Conservation (phyloP, 1,140 invertebrate genomes). For the Zaprionus gabonicus region DNA sequence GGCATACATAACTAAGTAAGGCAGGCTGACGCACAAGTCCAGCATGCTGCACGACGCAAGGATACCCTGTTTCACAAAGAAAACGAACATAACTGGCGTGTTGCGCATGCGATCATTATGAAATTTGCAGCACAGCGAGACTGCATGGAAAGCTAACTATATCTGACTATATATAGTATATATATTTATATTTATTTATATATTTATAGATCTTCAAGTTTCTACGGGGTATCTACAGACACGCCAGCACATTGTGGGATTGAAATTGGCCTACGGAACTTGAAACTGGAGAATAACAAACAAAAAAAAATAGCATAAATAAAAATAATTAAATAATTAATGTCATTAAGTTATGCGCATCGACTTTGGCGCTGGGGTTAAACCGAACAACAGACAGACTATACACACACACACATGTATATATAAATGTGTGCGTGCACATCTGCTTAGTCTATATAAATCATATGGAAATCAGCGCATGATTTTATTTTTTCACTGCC, state of each 20-base stretch:
- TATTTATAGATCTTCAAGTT: not conserved
- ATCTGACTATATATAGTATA: too few relatives aligned
- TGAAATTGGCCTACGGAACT: slow-evolving; percentile 45
- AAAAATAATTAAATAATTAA: slow-evolving; percentile 83
- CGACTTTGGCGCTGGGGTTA: slow-evolving; percentile 27
- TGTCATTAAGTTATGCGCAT: slow-evolving; percentile 72
- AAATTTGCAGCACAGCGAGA: not conserved
- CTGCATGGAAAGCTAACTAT: not conserved
- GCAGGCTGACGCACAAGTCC: not conserved
- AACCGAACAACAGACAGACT: slow-evolving; percentile 27
- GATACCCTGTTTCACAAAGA: slow-evolving; percentile 1
- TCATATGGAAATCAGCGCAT: slow-evolving; percentile 71
- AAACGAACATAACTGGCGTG: not conserved
- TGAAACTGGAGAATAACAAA: slow-evolving; percentile 22
- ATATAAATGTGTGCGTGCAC: not conserved
- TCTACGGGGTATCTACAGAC: slow-evolving; percentile 3
- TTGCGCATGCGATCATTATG: not conserved
- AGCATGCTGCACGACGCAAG: not conserved
- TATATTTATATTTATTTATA: too few relatives aligned
- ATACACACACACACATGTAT: slow-evolving; percentile 31
- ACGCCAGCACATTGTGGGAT: slow-evolving; percentile 15
- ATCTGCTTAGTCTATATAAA: slow-evolving; percentile 56
- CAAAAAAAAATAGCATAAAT: slow-evolving; percentile 62
- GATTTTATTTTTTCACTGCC: slow-evolving; percentile 50
- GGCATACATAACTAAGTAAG: slow-evolving; percentile 46